Percentiles rank a stretch among this genome's conserved stretches.
These are phyloP conservation scores for Bos taurus DNA, from an alignment of 2,113 vertebrate genomes.

Conservation along the genomic window DNA sequence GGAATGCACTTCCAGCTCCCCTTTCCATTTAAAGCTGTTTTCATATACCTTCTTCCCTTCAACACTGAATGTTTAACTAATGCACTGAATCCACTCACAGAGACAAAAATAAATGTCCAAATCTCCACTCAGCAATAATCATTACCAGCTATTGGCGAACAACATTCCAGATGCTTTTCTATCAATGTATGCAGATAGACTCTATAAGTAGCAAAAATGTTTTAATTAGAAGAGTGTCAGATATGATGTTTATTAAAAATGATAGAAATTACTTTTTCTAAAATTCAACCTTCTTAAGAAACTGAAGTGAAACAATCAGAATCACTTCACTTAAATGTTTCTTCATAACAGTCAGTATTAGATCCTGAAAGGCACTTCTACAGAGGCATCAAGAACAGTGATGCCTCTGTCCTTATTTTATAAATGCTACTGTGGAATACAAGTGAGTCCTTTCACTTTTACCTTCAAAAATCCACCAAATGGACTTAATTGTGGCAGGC, in stretches of 20 bases:
- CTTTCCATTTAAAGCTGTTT: not conserved
- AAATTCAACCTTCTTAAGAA: not conserved
- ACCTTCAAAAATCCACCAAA: not conserved
- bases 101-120: not conserved
- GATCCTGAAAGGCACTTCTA: not conserved
- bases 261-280: not conserved
- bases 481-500: not conserved
- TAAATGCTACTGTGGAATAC: not conserved
- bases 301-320: not conserved
- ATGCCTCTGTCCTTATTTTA: not conserved
- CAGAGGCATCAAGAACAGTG: not conserved
- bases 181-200: not conserved
- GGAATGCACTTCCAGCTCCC: not conserved
- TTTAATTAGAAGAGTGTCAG: not conserved
- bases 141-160: not conserved
- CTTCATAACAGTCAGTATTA: not conserved
- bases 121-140: not conserved
- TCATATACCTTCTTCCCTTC: not conserved
- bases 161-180: not conserved
- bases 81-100: not conserved
- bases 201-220: not conserved
- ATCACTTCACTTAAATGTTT: not conserved
- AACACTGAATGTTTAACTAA: not conserved
- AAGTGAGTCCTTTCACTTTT: not conserved
- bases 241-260: slow-evolving; percentile 1